phyloP scores from a whole-genome alignment of 2,113 vertebrate species.

The Crotophaga sulcirostris region DNA sequence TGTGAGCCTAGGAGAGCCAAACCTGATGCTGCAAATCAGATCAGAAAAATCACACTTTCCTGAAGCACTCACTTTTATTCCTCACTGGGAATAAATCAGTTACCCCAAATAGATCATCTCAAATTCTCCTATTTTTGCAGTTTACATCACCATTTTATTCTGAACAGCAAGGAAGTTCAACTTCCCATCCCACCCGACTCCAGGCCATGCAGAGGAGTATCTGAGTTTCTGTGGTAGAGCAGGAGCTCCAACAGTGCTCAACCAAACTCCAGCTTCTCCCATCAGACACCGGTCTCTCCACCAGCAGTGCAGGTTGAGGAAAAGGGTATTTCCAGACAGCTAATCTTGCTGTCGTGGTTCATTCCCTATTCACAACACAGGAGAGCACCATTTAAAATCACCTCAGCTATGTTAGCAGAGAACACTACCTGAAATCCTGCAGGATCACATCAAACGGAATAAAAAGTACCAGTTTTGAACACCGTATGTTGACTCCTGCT shows the following conservation, averaged over 20 bases:
- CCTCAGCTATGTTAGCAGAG: fast-evolving
- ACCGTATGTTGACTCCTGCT: fast-evolving
- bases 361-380: neutral
- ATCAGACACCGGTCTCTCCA: no score
- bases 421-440: neutral
- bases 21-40: neutral
- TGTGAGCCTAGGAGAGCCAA: neutral
- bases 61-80: neutral
- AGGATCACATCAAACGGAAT: neutral
- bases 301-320: neutral
- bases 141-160: neutral
- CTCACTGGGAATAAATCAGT: neutral
- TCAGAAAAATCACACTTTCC: neutral
- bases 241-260: neutral
- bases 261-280: neutral
- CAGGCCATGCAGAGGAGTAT: neutral
- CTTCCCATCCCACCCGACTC: neutral
- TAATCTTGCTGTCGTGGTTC: neutral
- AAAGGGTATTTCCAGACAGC: neutral
- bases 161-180: neutral
- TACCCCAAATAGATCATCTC: neutral
- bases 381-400: neutral
- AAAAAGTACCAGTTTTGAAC: neutral
- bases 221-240: neutral
- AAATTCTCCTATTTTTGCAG: neutral